These are phyloP conservation scores for Aphelenchoides besseyi DNA, from an alignment of 1,140 invertebrate species.

Conservation along the genomic window DNA sequence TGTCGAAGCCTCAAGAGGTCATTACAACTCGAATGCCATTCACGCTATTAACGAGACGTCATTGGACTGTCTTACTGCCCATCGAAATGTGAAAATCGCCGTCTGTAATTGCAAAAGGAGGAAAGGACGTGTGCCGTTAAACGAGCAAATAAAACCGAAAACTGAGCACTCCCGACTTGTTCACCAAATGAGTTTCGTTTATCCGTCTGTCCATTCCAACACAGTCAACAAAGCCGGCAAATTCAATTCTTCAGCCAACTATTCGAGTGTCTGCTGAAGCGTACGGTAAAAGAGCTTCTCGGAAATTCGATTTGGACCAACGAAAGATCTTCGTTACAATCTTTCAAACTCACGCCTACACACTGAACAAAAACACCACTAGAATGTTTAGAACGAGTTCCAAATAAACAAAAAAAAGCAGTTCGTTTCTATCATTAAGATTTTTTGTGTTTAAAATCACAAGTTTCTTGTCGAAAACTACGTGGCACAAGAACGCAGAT, in stretches of 20 bases:
- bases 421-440: too few relatives aligned
- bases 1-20: not conserved
- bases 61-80: too few relatives aligned
- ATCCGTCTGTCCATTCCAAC: not conserved
- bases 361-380: too few relatives aligned
- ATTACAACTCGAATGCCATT: not conserved
- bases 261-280: not conserved
- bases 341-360: too few relatives aligned
- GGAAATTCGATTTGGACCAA: conserved; percentile 1
- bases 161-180: not conserved
- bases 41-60: too few relatives aligned
- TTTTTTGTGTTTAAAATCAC: too few relatives aligned
- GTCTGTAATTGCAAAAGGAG: not conserved
- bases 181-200: not conserved
- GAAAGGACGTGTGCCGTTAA: not conserved
- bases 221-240: not conserved
- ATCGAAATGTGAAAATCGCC: not conserved
- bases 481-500: too few relatives aligned
- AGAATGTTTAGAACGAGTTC: conserved; percentile 1
- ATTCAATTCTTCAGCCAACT: too few relatives aligned
- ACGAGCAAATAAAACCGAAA: conserved; percentile 1
- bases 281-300: too few relatives aligned
- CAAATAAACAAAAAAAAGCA: not conserved
- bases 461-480: too few relatives aligned
- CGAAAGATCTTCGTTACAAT: too few relatives aligned